phyloP scores from a whole-genome alignment of 2,888 invertebrate genomes.

The Oligia latruncula region DNA sequence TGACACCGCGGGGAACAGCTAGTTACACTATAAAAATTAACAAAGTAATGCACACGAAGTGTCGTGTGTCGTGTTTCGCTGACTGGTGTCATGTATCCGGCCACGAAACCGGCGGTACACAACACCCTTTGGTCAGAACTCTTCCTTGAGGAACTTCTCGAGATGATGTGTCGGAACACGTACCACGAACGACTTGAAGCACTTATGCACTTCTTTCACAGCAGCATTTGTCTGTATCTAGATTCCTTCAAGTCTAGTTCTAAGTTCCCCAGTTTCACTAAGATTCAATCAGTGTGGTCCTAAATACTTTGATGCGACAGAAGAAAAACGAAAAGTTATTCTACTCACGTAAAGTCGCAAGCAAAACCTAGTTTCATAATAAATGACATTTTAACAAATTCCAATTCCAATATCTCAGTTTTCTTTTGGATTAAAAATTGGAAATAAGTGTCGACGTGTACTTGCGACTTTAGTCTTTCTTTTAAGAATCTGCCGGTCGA shows the following conservation, averaged over 20 bases:
- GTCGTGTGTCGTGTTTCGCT: no score
- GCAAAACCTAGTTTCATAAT: constrained; percentile 5
- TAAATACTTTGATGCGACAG: not conserved
- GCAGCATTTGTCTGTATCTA: not conserved
- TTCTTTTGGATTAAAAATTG: constrained; percentile 58
- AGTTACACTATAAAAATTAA: no score
- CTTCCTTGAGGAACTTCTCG: no score
- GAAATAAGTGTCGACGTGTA: constrained; percentile 6
- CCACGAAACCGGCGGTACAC: no score
- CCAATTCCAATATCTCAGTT: constrained; percentile 55
- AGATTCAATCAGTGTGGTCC: not conserved
- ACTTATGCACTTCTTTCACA: no score
- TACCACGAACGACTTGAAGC: no score
- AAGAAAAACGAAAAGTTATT: not conserved
- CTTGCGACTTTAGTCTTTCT: not conserved
- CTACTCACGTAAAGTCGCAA: not conserved
- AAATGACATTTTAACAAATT: constrained; percentile 68
- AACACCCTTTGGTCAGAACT: no score
- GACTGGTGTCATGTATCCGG: no score
- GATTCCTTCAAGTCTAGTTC: not conserved
- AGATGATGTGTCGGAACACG: no score
- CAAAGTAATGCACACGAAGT: no score
- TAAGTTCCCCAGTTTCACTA: not conserved
- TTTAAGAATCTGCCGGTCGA: no score
- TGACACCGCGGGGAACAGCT: no score